These are phyloP conservation scores for Lasioglossum lativentre DNA, from an alignment of 2,888 invertebrate species.

Conservation along the genomic window DNA sequence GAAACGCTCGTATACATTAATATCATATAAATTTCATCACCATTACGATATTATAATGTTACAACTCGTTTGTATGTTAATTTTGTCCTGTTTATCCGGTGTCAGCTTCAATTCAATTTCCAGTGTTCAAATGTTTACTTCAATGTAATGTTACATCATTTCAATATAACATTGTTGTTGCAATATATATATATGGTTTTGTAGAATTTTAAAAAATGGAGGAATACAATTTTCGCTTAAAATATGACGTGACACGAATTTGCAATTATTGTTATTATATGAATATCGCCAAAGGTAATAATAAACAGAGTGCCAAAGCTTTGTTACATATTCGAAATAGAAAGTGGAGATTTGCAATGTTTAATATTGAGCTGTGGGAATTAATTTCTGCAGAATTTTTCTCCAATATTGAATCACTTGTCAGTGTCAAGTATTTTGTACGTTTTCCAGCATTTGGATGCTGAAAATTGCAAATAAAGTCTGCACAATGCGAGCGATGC, in stretches of 20 bases:
- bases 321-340: neutral
- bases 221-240: neutral
- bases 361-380: neutral
- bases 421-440: neutral
- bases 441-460: neutral
- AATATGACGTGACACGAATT: neutral
- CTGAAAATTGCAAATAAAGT: neutral
- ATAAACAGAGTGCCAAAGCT: neutral
- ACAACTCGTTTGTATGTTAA: neutral
- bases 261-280: neutral
- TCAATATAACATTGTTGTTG: neutral
- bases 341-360: neutral
- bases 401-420: neutral
- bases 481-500: neutral
- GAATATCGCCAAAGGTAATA: neutral
- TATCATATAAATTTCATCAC: neutral
- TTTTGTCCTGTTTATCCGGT: neutral
- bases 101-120: neutral
- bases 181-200: neutral
- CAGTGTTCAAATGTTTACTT: neutral
- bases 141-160: neutral
- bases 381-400: neutral
- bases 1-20: neutral
- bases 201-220: neutral
- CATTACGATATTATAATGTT: neutral